Evolutionary conservation across 1,140 invertebrate genomes (phyloP), one percentile per base, ranked within the genome.

Genomic region (Drosophila tropicalis): DNA sequence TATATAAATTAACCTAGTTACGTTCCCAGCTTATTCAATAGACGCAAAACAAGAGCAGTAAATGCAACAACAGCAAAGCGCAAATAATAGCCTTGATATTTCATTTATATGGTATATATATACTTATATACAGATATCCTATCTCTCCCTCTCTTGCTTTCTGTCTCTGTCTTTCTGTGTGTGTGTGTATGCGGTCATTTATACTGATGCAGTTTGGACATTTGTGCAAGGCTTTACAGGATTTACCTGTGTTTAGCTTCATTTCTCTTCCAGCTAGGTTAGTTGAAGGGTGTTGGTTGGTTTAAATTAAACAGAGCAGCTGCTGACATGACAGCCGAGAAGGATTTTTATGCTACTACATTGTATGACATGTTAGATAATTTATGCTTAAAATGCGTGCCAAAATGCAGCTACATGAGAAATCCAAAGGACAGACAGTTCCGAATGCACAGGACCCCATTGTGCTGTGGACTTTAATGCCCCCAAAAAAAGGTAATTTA

Each of bases 311-410:
- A 86, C 80, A 77, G 69, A 79, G 67, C 84, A 89, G 83, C 83
- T 86, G 83, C 79, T 77, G 83, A 87, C 82, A 82, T 82, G 64
- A 78, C 36, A 82, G 44, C 7, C 44, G 17, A 75, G 82, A 82
- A 78, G 72, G 74, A 86, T 86, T 65, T 75, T 63, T 71, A 62
- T 60, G 66, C 66, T 39, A 68, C 55, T 51, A 44, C 34, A 9
- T 51, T 17, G 62, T 58, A 76, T 82, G 79, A 69, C 69, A 71
- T 51, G 17, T 51, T 79, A 65, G 72, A 76, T 83, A 86, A 83
- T 86, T 86, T 87, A 86, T 87, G 84, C 83, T 81, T 63, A 70
- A 87, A 86, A 69, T 79, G 83, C 82, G 83, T 86, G 82, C 70
- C 71, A 51, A 70, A 58, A 67, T 44, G 68, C 60, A 69, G 70